Base-by-base conservation (phyloP, 2,113 vertebrate genomes). In the Erythrolamprus reginae region DNA sequence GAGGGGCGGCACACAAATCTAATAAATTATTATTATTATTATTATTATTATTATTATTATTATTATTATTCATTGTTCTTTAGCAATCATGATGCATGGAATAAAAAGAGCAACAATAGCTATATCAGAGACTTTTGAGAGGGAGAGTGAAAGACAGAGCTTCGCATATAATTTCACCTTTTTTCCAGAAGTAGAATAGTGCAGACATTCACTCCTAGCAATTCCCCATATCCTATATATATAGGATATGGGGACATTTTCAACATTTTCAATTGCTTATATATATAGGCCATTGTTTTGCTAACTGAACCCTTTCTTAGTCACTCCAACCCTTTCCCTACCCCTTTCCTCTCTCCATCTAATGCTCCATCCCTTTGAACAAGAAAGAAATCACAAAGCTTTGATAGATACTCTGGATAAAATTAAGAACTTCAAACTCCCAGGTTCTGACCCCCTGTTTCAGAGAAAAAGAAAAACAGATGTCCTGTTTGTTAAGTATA, bases 381-480 rank as follows among this genome's bases (percentile, higher is more conserved):
- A 96, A 96, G 94, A 96, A 96, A 94, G 95, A 94, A 95, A 95
- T 96, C 96, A 95, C 91, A 4, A 84, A 90, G 96, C 96, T 97
- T 97, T 96, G 96, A 96, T 96, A 97, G 95, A 94, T 95, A 97
- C 96, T 97, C 97, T 98, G 97, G 96, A 97, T 97, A 95, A 97
- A 97, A 98, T 98, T 98, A 98, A 97, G 96, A 95, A 97, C 97
- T 97, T 97, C 97, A 97, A 97, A 97, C 96, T 91, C 89, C 95
- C 96, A 96, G 96, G 96, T 95, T 96, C 92, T 93, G 12, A 17
- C 38, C 52, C 70, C 86, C 86, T 84, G 88, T 91, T 91, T 26
- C 52, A n/a, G 33, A 50, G 86, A 95, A 97, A 97, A 97, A 97
- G 97, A 96, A 97, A 98, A 98, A 97, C 97, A 98, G 97, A 98